phyloP scores from a whole-genome alignment of 2,113 vertebrate genomes.

The Apteryx mantelli region DNA sequence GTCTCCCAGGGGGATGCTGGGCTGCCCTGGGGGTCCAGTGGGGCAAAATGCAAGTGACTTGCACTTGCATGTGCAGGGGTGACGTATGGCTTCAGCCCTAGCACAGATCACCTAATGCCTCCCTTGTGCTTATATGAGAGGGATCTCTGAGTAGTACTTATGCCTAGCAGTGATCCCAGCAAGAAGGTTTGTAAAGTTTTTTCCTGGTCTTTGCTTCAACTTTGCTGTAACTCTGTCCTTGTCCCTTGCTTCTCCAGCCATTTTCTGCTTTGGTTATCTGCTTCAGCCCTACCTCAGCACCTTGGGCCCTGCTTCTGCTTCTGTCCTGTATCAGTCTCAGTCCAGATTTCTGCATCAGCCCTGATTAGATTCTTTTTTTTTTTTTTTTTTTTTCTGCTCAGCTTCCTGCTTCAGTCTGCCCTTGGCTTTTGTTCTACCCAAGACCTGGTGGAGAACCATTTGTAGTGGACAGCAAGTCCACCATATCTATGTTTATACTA shows the following conservation, averaged over 20 bases:
- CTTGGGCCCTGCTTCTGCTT: background rate
- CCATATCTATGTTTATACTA: rapidly evolving
- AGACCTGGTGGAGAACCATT: background rate
- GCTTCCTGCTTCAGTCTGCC: background rate
- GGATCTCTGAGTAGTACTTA: background rate
- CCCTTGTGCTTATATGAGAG: background rate
- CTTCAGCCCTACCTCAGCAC: background rate
- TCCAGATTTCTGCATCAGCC: background rate
- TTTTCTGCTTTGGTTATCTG: background rate
- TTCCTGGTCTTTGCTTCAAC: background rate
- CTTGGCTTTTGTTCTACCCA: background rate
- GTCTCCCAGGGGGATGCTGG: background rate
- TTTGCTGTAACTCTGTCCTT: background rate
- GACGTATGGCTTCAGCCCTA: background rate
- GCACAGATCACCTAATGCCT: background rate
- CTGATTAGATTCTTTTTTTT: background rate
- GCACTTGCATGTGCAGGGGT: rapidly evolving
- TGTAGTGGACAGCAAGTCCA: background rate
- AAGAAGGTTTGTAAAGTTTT: background rate
- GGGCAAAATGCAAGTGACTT: background rate
- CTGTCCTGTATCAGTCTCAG: background rate
- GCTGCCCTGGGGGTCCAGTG: rapidly evolving
- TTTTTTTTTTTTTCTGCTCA: background rate
- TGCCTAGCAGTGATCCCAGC: background rate
- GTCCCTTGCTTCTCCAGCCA: background rate